These are phyloP conservation scores for Dinoponera quadriceps DNA, from an alignment of 1,140 invertebrate species.

Conservation along the genomic window DNA sequence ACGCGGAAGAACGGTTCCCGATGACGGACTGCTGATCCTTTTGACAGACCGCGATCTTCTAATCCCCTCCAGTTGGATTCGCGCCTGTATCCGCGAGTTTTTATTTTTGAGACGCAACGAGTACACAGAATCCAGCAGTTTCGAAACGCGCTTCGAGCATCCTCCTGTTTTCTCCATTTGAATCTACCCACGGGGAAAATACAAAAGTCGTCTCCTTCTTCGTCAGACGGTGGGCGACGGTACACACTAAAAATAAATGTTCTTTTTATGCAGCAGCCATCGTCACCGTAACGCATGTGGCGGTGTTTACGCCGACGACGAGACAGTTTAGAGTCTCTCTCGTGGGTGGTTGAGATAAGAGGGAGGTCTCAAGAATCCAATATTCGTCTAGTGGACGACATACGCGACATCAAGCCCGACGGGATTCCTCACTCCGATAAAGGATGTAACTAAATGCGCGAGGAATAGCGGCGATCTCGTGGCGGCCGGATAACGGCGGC, in stretches of 20 bases:
- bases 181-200: too few relatives aligned
- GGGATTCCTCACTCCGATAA: slow-evolving; percentile 3
- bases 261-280: slow-evolving; percentile 6
- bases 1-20: not conserved
- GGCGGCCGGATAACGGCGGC: not conserved
- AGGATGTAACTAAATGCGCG: not conserved
- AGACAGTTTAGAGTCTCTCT: slow-evolving; percentile 10
- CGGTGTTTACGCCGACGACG: slow-evolving; percentile 20
- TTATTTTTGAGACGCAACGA: slow-evolving; percentile 5
- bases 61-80: not conserved
- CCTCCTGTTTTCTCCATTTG: too few relatives aligned
- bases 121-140: too few relatives aligned
- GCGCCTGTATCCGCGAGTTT: not conserved
- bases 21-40: not conserved
- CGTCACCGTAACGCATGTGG: slow-evolving; percentile 8
- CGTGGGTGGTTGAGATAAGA: slow-evolving; percentile 43
- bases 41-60: not conserved
- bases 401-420: not conserved
- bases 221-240: not conserved
- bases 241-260: slow-evolving; percentile 2
- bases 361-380: slow-evolving; percentile 4
- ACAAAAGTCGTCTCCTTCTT: too few relatives aligned
- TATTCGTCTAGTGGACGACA: slow-evolving; percentile 8
- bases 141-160: too few relatives aligned
- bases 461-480: not conserved